Evolutionary conservation across 2,797 vertebrate genomes (phyloP), one percentile per base, ranked within the genome.

Genomic region (Carcharodon carcharias): DNA sequence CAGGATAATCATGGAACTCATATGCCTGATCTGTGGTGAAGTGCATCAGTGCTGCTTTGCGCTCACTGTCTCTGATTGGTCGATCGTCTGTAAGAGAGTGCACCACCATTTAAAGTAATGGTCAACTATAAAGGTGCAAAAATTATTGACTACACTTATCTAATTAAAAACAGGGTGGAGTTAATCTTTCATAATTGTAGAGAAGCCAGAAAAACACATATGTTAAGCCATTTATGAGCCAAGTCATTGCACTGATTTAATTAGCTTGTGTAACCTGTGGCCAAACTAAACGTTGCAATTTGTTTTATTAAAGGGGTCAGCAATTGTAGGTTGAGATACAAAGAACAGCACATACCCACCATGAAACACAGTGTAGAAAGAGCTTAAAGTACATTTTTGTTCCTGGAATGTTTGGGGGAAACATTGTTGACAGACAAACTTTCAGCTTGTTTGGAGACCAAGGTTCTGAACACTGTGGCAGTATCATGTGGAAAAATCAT

Each of bases 31-130:
- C 97, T 4, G 97, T 97, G 40, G 97, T 97, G 96, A 98, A 98
- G 97, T 98, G 97, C 97, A 98, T 97, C 28, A 97, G 96, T 54
- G 98, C 98, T 16, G 97, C 97, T 97, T 97, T 98, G 96, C 97
- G 98, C 95, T 99, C 98, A 0, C 97, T 97, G 73, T 97, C 98
- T 97, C 98, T 98, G 92, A 98, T 97, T 0, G 98, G 97, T 96
- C 96, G 97, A 96, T 98, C 97, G 96, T 98, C 98, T 99, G 94
- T 50, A 96, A 95, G 50, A 95, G 67, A 95, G 54, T n/a, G 77
- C 67, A 95, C 54, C 14, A 35, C n/a, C 11, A 26, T 54, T 73
- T 50, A 54, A 54, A 28, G 8, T 95, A 69, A 56, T 23, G 28
- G 50, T 58, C 67, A 71, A 93, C 91, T 6, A 16, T 35, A 45